A percentile compares a stretch with the other conserved stretches of the same genome.
phyloP scores from a whole-genome alignment of 1,140 invertebrate species.

The Cyphomyrmex costatus region DNA sequence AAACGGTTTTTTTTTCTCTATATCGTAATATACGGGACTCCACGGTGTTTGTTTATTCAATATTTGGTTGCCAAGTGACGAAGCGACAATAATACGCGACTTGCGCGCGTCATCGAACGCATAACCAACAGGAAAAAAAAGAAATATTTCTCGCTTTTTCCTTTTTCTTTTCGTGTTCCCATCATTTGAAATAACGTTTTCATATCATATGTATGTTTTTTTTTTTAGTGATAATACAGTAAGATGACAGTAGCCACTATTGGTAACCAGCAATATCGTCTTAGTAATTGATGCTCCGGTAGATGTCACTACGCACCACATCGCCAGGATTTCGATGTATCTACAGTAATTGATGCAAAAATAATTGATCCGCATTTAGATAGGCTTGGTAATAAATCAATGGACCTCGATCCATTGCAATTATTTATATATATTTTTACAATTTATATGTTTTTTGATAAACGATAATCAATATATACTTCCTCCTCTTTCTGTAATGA shows the following conservation, averaged over 20 bases:
- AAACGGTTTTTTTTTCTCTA: not conserved
- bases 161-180: not conserved
- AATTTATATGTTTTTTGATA: not conserved
- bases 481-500: not conserved
- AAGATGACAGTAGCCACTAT: not conserved
- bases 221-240: not conserved
- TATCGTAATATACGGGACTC: not conserved
- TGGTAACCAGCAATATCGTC: not conserved
- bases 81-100: not conserved
- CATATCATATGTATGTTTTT: not conserved
- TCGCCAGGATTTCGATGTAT: not conserved
- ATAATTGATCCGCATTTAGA: too few relatives aligned
- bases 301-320: conserved; percentile 7
- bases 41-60: conserved; percentile 42
- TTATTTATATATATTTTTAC: not conserved
- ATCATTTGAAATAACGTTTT: conserved; percentile 7
- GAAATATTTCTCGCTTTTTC: not conserved
- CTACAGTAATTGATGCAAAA: too few relatives aligned
- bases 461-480: not conserved
- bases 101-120: not conserved
- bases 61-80: conserved; percentile 35
- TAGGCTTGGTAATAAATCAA: not conserved
- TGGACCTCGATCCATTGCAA: not conserved
- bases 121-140: not conserved
- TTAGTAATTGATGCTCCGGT: not conserved